Evolutionary conservation across 2,888 invertebrate genomes (phyloP).

Genomic region (Plagodis pulveraria): DNA sequence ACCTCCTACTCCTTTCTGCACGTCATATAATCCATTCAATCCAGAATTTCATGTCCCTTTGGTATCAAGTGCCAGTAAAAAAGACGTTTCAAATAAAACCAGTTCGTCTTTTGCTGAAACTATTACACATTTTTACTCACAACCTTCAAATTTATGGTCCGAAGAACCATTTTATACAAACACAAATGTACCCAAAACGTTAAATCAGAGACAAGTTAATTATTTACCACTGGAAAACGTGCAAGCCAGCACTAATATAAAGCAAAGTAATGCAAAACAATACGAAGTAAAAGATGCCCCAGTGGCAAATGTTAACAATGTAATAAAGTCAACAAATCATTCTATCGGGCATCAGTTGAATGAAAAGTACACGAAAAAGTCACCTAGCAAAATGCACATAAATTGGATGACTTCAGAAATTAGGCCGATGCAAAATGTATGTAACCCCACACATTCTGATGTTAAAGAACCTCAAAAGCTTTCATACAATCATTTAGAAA

Average conservation of each 20-base stretch:
- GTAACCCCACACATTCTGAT: conserved; percentile 55
- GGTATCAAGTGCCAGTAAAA: conserved; percentile 66
- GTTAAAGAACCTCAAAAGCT: conserved; percentile 64
- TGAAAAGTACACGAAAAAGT: conserved; percentile 77
- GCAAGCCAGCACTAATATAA: conserved; percentile 54
- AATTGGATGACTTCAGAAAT: conserved; percentile 83
- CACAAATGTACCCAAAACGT: conserved; percentile 61
- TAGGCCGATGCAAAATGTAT: conserved; percentile 70
- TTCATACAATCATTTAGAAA: conserved; percentile 59
- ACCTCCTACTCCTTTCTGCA: conserved; percentile 61
- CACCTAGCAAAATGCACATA: conserved; percentile 77
- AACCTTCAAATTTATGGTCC: conserved; percentile 72
- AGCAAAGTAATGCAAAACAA: conserved; percentile 57
- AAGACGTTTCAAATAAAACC: conserved; percentile 63
- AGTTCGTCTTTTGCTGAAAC: conserved; percentile 68
- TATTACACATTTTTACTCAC: conserved; percentile 76
- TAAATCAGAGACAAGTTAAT: conserved; percentile 64
- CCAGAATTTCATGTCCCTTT: conserved; percentile 78
- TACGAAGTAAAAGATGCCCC: conserved; percentile 61
- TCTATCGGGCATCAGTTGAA: conserved; percentile 54
- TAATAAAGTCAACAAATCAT: conserved; percentile 56
- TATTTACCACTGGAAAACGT: conserved; percentile 60
- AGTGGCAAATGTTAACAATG: conserved; percentile 49
- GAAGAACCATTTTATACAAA: conserved; percentile 78
- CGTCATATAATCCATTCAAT: conserved; percentile 77